Base-by-base conservation (phyloP, 2,113 vertebrate species). In the Catagonus wagneri region DNA sequence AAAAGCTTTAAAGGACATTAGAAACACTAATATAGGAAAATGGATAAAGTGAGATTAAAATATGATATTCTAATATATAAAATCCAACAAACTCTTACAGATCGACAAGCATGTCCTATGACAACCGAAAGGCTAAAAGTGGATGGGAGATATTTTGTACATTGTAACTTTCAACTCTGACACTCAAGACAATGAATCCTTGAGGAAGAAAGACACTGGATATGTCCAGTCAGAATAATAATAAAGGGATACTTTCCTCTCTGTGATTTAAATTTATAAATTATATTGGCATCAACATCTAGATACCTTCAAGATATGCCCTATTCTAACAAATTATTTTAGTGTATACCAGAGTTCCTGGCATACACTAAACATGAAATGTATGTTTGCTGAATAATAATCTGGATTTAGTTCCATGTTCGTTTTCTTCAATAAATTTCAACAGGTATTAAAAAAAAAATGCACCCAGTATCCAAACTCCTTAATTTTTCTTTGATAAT, bases 371-470 rank as follows among this genome's bases (percentile, higher is more conserved):
- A 5, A 36, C 0, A 2, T 44, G 17, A 81, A 89, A 75, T 95
- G 7, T 29, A 22, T 54, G 9, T 58, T 78, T 76, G 5, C 50
- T 89, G 6, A 88, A 83, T 60, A 50, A 25, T 56, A 85, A 95
- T 34, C 34, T 86, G 66, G 16, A 72, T 22, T 75, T 75, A 65
- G 4, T n/a, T 66, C 52, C 2, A 68, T 44, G 11, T 39, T 61
- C 36, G 27, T 52, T 95, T 75, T 92, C 20, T 81, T 78, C 9
- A 34, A 71, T 83, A 54, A 61, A 85, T 39, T 88, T 88, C 14
- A 83, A 56, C 19, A 72, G 32, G 10, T 0, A 81, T 74, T 8
- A 92, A 91, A 87, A 65, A 85, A 54, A 66, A 39, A 93, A 68
- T 69, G 7, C 0, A 72, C 6, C 8, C 11, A 36, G 60, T 68